These are phyloP conservation scores for Syngnathus floridae DNA, from an alignment of 2,113 vertebrate species.

Conservation along the genomic window DNA sequence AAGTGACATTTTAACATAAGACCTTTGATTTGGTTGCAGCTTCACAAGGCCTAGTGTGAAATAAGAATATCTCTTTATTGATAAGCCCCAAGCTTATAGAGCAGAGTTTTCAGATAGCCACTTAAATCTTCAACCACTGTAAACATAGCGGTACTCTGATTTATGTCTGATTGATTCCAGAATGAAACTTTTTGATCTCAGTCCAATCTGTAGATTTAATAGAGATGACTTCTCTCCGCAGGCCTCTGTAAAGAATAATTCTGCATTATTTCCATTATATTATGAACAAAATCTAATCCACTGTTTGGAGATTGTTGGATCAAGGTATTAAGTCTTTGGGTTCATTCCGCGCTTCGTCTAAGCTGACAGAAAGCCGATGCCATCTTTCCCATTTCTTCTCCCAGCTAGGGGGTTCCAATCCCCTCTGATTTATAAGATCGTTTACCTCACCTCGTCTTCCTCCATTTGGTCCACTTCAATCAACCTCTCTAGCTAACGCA, in stretches of 20 bases:
- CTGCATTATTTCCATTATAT: not conserved
- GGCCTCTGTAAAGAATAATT: not conserved
- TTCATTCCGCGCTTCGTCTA: conserved; percentile 22
- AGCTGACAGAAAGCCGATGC: conserved; percentile 15
- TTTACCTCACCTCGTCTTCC: conserved; percentile 38
- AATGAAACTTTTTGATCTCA: not conserved
- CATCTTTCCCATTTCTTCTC: conserved; percentile 38
- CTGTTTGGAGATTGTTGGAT: not conserved
- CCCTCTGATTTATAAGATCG: conserved; percentile 58
- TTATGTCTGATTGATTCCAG: not conserved
- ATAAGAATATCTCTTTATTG: conserved; percentile 10
- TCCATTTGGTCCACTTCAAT: conserved; percentile 31
- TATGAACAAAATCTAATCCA: not conserved
- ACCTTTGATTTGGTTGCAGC: not conserved
- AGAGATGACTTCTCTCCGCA: not conserved
- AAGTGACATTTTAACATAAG: too few species aligned
- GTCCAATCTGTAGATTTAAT: not conserved
- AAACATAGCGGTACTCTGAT: not conserved
- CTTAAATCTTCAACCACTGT: conserved; percentile 10
- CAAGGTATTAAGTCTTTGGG: not conserved
- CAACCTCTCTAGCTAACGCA: conserved; percentile 38
- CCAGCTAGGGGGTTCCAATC: conserved; percentile 52
- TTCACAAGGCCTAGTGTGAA: not conserved
- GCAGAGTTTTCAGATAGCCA: conserved; percentile 16
- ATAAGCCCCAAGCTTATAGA: conserved; percentile 12